Percentiles rank a stretch among this genome's conserved stretches.
phyloP scores from a whole-genome alignment of 2,888 invertebrate species.

The Pristionchus japonicus region DNA sequence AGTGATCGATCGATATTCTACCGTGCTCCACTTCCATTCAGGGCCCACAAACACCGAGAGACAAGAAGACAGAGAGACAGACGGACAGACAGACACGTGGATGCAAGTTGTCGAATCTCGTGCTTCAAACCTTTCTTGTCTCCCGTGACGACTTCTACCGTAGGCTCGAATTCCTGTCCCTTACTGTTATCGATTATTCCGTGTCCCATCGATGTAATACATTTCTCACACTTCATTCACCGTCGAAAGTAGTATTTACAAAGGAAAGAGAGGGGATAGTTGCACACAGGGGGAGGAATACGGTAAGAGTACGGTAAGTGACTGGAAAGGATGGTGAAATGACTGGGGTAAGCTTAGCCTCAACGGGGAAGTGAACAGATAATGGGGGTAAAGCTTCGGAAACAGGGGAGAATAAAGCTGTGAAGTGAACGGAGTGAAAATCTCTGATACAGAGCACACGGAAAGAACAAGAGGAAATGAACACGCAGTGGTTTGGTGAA shows the following conservation, averaged over 20 bases:
- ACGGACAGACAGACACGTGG: neutral
- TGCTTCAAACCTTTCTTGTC: neutral
- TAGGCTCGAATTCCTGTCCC: neutral
- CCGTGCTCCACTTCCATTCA: neutral
- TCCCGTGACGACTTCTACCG: neutral
- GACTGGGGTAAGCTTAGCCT: neutral
- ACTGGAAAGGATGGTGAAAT: neutral
- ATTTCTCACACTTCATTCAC: neutral
- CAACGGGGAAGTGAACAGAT: neutral
- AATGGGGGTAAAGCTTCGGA: neutral
- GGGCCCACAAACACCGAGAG: neutral
- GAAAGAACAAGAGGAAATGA: neutral
- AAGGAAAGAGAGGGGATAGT: conserved; percentile 1
- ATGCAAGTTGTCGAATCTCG: neutral
- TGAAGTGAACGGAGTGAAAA: neutral
- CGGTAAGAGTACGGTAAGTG: neutral
- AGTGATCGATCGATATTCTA: neutral
- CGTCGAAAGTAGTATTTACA: neutral
- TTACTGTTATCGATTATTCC: neutral
- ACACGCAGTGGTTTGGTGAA: neutral
- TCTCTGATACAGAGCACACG: neutral
- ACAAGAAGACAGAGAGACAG: neutral
- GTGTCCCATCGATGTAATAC: neutral
- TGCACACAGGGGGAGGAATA: neutral
- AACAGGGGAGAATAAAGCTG: neutral